Evolutionary conservation across 2,888 invertebrate species (phyloP), one percentile per base, ranked within the genome.

Genomic region (Oligia fasciuncula): DNA sequence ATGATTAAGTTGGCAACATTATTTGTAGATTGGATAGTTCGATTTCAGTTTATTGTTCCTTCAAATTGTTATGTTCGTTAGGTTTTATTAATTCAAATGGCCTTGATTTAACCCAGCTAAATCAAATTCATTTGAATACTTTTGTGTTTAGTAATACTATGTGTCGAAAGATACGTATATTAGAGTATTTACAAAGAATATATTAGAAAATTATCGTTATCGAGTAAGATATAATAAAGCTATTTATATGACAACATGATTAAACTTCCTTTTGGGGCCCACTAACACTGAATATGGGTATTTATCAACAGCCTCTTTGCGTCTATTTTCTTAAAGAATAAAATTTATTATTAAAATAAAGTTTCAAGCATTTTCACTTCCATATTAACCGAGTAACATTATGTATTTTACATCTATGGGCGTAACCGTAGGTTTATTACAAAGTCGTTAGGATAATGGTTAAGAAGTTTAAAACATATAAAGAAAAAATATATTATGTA

Each of bases 101-200:
- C 88, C 93, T 94, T 94, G 86, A 94, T 95, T 94, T 95, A 93
- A 89, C 95, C 96, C 96, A 96, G 96, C 96, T 95, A 93, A 94
- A 93, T 94, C 87, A 94, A 94, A 94, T 89, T 89, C 93, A 94
- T 95, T 96, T 95, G 94, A 92, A 89, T 66, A 73, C 51, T 88
- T 87, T 88, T 88, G 77, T 85, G 75, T 90, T 85, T 76, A 76
- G 71, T 76, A 82, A 84, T 81, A 84, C 73, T 90, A 87, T 89
- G 86, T 88, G 85, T 85, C 90, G 86, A 87, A 81, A 84, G 89
- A 91, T 89, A 80, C 87, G 90, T 89, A 89, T 88, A 86, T 91
- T 91, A 92, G 88, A 91, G 82, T 92, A 91, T 91, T 92, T 91
- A 92, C 90, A 93, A 92, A 93, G 87, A 91, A 90, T 93, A 93